These are phyloP conservation scores for Rhipidura dahli DNA, from an alignment of 2,113 vertebrate species.

Conservation along the genomic window DNA sequence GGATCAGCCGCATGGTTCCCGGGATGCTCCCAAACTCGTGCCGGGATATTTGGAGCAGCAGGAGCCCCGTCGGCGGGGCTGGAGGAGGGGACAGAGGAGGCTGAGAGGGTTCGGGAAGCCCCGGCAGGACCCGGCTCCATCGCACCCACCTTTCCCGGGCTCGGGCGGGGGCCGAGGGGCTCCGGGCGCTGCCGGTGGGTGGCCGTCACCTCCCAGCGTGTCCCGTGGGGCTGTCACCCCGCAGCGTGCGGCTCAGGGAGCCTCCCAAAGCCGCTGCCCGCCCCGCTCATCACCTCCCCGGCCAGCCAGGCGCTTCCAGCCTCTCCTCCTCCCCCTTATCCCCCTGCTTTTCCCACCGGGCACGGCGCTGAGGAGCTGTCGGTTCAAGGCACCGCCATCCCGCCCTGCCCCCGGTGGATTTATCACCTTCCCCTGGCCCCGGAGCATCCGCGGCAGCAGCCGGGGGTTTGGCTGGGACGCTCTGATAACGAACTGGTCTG, in stretches of 20 bases:
- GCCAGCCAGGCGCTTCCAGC: background rate
- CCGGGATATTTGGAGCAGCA: background rate
- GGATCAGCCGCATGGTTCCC: fast-evolving
- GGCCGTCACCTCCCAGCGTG: fast-evolving
- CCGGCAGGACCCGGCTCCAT: background rate
- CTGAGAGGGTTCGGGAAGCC: fast-evolving
- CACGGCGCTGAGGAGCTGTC: fast-evolving
- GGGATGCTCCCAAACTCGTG: background rate
- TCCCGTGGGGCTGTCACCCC: background rate
- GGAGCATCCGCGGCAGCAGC: background rate
- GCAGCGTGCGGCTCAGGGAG: background rate
- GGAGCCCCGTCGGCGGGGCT: fast-evolving
- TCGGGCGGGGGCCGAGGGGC: background rate
- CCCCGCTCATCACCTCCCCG: fast-evolving
- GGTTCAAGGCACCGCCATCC: background rate
- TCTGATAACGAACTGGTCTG: background rate
- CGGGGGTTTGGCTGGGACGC: background rate
- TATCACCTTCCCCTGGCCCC: background rate
- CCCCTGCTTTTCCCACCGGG: background rate
- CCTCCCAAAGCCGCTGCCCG: fast-evolving
- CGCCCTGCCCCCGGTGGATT: fast-evolving
- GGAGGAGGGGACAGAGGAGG: background rate
- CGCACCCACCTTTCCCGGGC: background rate
- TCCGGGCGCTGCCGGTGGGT: fast-evolving
- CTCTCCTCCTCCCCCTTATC: fast-evolving